Percentiles rank a stretch among this genome's conserved stretches.
Evolutionary conservation across 2,888 invertebrate genomes (phyloP).

Genomic region (Oeneis ivallda): DNA sequence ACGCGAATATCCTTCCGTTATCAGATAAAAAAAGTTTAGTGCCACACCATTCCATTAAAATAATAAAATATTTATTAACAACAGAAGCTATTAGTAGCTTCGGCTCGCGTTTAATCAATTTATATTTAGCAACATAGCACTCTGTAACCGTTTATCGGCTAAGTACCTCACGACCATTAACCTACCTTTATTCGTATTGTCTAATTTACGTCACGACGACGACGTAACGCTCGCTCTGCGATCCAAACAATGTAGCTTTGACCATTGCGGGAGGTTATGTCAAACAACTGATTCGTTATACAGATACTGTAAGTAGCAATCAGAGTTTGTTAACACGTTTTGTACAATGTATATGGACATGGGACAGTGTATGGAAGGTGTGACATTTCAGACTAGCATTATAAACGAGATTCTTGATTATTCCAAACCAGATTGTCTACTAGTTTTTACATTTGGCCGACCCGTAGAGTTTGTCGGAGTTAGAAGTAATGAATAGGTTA

Average conservation of each 20-base stretch:
- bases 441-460: background rate
- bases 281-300: conserved; percentile 14
- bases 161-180: conserved; percentile 40
- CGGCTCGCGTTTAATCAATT: conserved; percentile 5
- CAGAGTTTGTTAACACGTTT: conserved; percentile 10
- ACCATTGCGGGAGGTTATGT: conserved; percentile 27
- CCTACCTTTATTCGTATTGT: conserved; percentile 42
- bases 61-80: conserved; percentile 2
- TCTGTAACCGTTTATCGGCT: conserved; percentile 18
- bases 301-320: conserved; percentile 1
- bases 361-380: background rate
- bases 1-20: no score
- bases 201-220: conserved; percentile 34
- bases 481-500: no score
- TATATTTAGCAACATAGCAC: conserved; percentile 18
- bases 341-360: background rate
- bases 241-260: conserved; percentile 30
- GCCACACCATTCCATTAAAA: background rate
- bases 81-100: conserved; percentile 5
- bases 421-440: background rate
- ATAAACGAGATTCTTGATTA: background rate
- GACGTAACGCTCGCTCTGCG: conserved; percentile 24
- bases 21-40: background rate
- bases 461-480: background rate
- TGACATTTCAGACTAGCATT: background rate